Conservation (phyloP, 2,888 invertebrate species). For the Leucophora obtusa region DNA sequence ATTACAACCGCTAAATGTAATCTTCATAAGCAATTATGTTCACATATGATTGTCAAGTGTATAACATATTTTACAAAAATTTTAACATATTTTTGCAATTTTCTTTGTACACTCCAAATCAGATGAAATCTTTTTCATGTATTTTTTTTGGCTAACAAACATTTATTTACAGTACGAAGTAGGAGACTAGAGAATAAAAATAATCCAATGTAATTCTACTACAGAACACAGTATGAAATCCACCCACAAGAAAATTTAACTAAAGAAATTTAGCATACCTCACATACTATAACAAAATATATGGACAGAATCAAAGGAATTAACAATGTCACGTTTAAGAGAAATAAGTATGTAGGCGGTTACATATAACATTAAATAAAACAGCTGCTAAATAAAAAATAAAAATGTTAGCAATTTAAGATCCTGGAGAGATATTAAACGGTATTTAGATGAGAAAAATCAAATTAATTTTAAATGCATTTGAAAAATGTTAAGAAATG, state of each 20-base stretch:
- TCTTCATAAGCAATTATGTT: neutral
- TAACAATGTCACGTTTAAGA: slow-evolving; percentile 40
- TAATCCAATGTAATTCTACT: slow-evolving; percentile 25
- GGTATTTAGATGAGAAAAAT: slow-evolving; percentile 2
- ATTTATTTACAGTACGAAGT: slow-evolving; percentile 22
- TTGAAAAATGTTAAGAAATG: no score
- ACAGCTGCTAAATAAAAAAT: slow-evolving; percentile 31
- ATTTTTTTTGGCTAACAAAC: slow-evolving; percentile 15
- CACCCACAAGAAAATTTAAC: slow-evolving; percentile 23
- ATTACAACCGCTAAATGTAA: neutral
- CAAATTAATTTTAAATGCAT: neutral
- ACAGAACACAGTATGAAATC: slow-evolving; percentile 38
- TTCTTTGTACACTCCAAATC: slow-evolving; percentile 10
- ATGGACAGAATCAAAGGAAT: slow-evolving; percentile 4
- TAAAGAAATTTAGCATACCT: slow-evolving; percentile 18
- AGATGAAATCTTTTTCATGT: slow-evolving; percentile 52
- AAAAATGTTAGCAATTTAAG: neutral
- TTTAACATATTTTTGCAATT: neutral
- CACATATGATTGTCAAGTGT: slow-evolving; percentile 35
- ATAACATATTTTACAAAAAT: slow-evolving; percentile 9
- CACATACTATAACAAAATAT: neutral
- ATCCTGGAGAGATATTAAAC: slow-evolving; percentile 7
- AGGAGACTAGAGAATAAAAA: neutral
- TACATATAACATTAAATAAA: slow-evolving; percentile 23
- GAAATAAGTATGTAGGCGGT: slow-evolving; percentile 38